Conservation (phyloP, 1,140 invertebrate genomes). For the Ridgeia piscesae region DNA sequence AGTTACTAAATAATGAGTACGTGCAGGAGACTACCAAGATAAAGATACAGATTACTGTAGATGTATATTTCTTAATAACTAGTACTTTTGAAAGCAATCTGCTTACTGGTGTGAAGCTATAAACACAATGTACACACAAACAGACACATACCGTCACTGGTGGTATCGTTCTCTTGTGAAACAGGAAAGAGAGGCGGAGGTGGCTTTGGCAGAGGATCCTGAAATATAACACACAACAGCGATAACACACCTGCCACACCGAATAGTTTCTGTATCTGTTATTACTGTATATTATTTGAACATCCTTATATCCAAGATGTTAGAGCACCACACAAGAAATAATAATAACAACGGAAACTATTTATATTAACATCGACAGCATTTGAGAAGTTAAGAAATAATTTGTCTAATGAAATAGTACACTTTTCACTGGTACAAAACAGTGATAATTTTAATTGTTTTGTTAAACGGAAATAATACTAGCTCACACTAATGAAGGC, state of each 20-base stretch:
- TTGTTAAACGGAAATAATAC: too few relatives aligned
- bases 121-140: conserved; percentile 15
- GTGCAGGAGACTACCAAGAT: background rate
- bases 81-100: background rate
- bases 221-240: background rate
- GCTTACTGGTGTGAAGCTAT: background rate
- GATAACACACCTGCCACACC: background rate
- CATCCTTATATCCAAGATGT: background rate
- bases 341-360: too few relatives aligned
- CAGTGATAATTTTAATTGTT: too few relatives aligned
- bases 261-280: background rate
- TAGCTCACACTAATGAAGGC: too few relatives aligned
- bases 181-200: conserved; percentile 45
- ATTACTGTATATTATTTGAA: background rate
- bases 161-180: conserved; percentile 32
- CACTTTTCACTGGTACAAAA: too few relatives aligned
- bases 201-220: conserved; percentile 38
- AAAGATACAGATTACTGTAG: background rate
- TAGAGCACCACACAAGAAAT: background rate
- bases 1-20: background rate
- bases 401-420: too few relatives aligned
- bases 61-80: background rate
- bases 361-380: too few relatives aligned
- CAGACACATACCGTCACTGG: conserved; percentile 16
- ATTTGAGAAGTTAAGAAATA: too few relatives aligned